Evolutionary conservation across 1,140 invertebrate species (phyloP), one percentile per base, ranked within the genome.

Genomic region (Sinella curviseta): DNA sequence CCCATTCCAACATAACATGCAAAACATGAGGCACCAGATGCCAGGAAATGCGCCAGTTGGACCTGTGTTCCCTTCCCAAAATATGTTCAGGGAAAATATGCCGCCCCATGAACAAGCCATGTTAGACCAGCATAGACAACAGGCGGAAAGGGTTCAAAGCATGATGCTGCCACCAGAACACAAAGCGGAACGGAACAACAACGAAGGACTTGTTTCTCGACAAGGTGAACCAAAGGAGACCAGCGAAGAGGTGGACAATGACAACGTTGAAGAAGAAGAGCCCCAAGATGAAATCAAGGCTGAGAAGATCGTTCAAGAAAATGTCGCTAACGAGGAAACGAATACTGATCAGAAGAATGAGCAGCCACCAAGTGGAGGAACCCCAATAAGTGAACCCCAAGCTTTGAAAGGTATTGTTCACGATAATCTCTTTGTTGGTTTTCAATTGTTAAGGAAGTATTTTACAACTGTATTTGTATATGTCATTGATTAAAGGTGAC

Each of bases 211-310:
- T 16, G n/a, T 70, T 14, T 3, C 65, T 14, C 65, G 65, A 8
- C 1, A 3, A 33, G 65, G 65, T 31, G 65, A 70, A 60, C 33
- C 26, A 34, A 78, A 76, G 20, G 34, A 76, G 36, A 65, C 34
- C 8, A 70, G 30, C n/a, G 65, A 60, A 24, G 55, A 60, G 24
- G 55, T 60, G 14, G 24, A 26, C 12, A 24, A 60, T 26, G 24
- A 4, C 24, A 14, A 17, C 24, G 24, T 17, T 60, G 55, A 70
- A 8, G 74, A 36, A 16, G 74, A 75, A 30, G 34, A 39, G 34
- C 14, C 48, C n/a, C 76, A 70, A 28, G 80, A 81, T 33, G 81
- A 81, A 31, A 79, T 82, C 76, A 82, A 82, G 3, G 80, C 80
- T 78, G 84, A 83, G n/a, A 82, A 81, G 14, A 60, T 26, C 24